Conservation (phyloP, 2,113 vertebrate genomes). For the Penelope pileata region DNA sequence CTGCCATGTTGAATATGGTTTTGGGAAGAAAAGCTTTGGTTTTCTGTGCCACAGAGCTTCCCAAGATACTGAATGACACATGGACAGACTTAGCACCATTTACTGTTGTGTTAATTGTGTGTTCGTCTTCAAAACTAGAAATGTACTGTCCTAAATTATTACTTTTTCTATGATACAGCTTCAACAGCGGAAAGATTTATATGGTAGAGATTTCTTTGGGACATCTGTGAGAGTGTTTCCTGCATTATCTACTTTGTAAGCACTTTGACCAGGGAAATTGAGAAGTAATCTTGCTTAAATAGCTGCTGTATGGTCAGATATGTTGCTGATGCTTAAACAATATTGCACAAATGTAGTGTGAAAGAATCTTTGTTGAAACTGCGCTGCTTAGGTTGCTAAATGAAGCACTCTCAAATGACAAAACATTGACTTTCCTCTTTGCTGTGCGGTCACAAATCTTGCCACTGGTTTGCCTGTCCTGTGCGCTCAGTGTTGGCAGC, state of each 20-base stretch:
- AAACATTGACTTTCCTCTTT: background rate
- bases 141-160: background rate
- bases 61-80: background rate
- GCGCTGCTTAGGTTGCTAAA: background rate
- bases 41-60: background rate
- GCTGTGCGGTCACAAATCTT: background rate
- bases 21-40: background rate
- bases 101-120: background rate
- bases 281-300: background rate
- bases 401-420: background rate
- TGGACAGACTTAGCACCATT: accelerated
- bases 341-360: background rate
- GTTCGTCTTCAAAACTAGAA: background rate
- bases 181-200: background rate
- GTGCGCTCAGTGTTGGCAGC: background rate
- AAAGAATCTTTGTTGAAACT: background rate
- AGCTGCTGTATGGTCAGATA: background rate
- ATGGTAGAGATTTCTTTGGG: background rate
- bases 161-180: background rate
- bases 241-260: background rate
- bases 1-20: background rate
- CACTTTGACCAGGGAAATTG: background rate
- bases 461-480: background rate
- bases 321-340: background rate
- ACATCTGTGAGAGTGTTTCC: background rate